phyloP scores from a whole-genome alignment of 64 coral and sea anemone species.

The Montipora foliosa region DNA sequence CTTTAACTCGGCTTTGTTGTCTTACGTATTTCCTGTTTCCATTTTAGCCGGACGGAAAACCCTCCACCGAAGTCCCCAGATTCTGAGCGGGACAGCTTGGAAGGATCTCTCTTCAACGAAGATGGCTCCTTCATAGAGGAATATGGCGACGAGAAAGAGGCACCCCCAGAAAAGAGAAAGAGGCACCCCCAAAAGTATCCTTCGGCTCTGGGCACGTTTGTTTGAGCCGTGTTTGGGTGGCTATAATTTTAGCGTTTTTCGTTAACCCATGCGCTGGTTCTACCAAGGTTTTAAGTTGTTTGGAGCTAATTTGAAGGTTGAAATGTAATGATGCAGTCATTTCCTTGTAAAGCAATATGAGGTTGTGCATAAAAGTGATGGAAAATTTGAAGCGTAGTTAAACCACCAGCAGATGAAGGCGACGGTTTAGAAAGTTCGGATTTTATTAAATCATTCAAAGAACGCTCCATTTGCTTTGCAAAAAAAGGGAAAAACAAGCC shows the following conservation, averaged over 20 bases:
- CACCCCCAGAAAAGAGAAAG: background rate
- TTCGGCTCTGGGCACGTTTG: slow-evolving; percentile 52
- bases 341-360: too few relatives aligned
- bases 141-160: slow-evolving; percentile 71
- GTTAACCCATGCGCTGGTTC: too few relatives aligned
- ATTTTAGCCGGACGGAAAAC: slow-evolving; percentile 28
- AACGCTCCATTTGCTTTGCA: too few relatives aligned
- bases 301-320: too few relatives aligned
- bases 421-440: too few relatives aligned
- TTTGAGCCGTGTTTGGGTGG: background rate
- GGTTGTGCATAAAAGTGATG: too few relatives aligned
- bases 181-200: slow-evolving; percentile 12
- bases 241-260: background rate
- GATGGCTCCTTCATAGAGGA: slow-evolving; percentile 80
- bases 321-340: too few relatives aligned
- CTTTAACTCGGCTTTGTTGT: background rate
- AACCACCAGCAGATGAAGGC: too few relatives aligned
- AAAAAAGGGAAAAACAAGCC: too few relatives aligned
- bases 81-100: slow-evolving; percentile 54
- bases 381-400: too few relatives aligned
- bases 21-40: background rate
- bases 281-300: too few relatives aligned
- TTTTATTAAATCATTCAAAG: too few relatives aligned
- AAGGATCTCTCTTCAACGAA: slow-evolving; percentile 66
- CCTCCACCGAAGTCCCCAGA: slow-evolving; percentile 47